Evolutionary conservation across 92 coral and sea anemone species (phyloP), one percentile per base, ranked within the genome.

Genomic region (Porites cylindrica): DNA sequence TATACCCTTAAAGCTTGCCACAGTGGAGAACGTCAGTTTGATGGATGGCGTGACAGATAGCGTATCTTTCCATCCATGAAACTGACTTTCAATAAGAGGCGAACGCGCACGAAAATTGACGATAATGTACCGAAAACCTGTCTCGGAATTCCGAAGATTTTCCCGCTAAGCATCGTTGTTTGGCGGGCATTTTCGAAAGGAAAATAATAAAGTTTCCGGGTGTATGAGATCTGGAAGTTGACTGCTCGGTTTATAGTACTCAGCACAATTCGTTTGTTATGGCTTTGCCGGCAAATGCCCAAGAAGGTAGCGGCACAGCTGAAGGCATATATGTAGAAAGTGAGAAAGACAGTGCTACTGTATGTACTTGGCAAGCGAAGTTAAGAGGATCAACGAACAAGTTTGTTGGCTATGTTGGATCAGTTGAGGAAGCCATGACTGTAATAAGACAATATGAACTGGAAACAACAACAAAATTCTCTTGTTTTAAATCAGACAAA

Each of bases 401-500:
- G 68, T 85, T 65, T 66, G n/a, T 43, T 76, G 88, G 91, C 20
- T 81, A 81, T 63, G 91, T 87, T 24, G 74, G 71, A 13, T 78
- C 90, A 59, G 79, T 87, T 59, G 86, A 87, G 74, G 86, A 24
- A 63, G 91, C 91, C 29, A 73, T 72, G 80, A 54, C 47, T 26
- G 80, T 80, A 23, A 67, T 81, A 6, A 73, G 17, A 51, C 70
- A 76, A 20, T 65, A 78, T 60, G 78, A 86, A 75, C 73, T 86
- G 51, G 78, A 86, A 52, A 86, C 89, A 1, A 86, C 77, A 65
- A 66, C 83, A 62, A 86, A 85, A 52, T 85, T 77, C 58, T 77
- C 77, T 21, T 76, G 69, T 10, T 86, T 86, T 77, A 86, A 86
- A 56, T 66, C 68, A 2, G 89, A 86, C 83, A 86, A 78, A 72